Evolutionary conservation across 2,797 vertebrate genomes (phyloP), one percentile per base, ranked within the genome.

Genomic region (Miichthys miiuy): DNA sequence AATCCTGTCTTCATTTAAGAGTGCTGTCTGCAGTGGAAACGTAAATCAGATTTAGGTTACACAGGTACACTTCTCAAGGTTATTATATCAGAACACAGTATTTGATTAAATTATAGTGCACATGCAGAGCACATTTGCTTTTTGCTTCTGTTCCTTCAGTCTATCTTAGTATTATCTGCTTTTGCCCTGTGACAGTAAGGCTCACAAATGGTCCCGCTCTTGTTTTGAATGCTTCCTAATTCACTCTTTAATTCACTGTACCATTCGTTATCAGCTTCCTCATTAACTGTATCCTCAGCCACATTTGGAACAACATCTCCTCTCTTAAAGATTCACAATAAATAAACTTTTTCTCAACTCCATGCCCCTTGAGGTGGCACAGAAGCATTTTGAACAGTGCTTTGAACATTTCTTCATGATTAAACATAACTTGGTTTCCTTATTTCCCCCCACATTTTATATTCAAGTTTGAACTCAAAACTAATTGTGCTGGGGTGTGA

Each of bases 371-470:
- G 61, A 76, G 84, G 82, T 85, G 80, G 78, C 68, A 75, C 57
- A 30, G 46, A 64, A 25, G 66, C 47, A 23, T 70, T 70, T 57
- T 30, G 51, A 78, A 68, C 63, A 34, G 38, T 1, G 48, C 80
- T 89, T 85, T 82, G 83, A 88, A 82, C 27, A n/a, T 76, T 85
- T 83, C 77, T 76, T 83, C 66, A 57, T 87, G 80, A 85, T 88
- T 86, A 89, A 91, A 87, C 80, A 87, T 69, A 77, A 68, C 69
- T 76, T 62, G 23, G 18, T 70, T 72, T 69, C 27, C 75, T 79
- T 57, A 52, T 41, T 62, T n/a, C 21, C 47, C 50, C 64, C 61
- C 17, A 63, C 25, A 72, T 77, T 83, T 81, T 41, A 50, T 70
- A 79, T 83, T 87, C 74, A 65, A 63, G 30, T 86, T 77, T 72